A percentile compares a stretch with the other conserved stretches of the same genome.
These are phyloP conservation scores for Coenobita brevimanus DNA, from an alignment of 1,140 invertebrate species.

Conservation along the genomic window DNA sequence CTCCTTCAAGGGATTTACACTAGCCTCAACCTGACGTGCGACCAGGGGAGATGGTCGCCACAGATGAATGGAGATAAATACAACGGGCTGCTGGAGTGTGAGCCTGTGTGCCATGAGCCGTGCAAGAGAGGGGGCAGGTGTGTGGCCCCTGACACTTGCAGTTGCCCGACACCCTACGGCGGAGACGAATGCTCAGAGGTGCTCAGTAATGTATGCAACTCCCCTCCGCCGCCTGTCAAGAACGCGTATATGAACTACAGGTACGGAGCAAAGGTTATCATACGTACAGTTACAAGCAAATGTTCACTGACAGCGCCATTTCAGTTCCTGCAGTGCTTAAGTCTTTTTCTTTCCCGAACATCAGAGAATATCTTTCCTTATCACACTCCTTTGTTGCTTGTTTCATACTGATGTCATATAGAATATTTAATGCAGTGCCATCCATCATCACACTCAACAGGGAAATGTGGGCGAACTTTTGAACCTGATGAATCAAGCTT, in stretches of 20 bases:
- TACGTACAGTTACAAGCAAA: too few species aligned
- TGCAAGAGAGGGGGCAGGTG: neutral
- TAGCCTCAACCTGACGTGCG: slow-evolving; percentile 12
- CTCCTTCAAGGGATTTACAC: neutral
- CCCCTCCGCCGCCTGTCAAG: neutral
- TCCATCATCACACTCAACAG: neutral
- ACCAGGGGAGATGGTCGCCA: neutral
- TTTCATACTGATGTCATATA: too few species aligned
- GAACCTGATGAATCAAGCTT: too few species aligned
- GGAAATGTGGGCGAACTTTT: too few species aligned
- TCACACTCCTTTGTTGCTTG: too few species aligned
- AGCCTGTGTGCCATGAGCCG: neutral
- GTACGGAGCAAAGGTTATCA: too few species aligned
- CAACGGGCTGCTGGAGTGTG: neutral
- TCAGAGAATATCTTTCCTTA: too few species aligned
- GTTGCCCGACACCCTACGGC: slow-evolving; percentile 13
- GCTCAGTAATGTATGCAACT: neutral
- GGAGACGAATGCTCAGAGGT: neutral
- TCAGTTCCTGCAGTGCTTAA: too few species aligned
- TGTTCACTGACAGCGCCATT: too few species aligned
- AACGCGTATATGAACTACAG: slow-evolving; percentile 26
- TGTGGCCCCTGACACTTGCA: slow-evolving; percentile 4
- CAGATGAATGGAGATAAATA: neutral
- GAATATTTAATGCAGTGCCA: neutral
- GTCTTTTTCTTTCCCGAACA: too few species aligned